Base-by-base conservation (phyloP, 2,888 invertebrate genomes). In the Ophonus ardosiacus region DNA sequence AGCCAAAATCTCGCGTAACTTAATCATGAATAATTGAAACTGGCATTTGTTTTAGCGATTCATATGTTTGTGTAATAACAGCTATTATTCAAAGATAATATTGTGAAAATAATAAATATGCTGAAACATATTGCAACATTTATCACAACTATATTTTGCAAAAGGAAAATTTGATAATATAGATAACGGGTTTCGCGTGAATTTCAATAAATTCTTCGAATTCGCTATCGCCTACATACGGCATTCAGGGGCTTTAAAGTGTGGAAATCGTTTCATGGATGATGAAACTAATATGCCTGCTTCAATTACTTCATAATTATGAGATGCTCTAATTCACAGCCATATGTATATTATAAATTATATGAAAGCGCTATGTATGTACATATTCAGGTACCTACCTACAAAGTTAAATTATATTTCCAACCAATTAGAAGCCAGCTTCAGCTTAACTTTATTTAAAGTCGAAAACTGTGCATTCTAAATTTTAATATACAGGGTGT, bases 231-330 rank as follows among this genome's bases (percentile, higher is more conserved):
- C 43, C 43, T 51, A 13, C 43, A 51, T 51, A 10, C 31, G 5
- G 13, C 13, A 13, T 51, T 51, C 43, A 51, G 13, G 10, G 13
- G 13, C 18, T 61, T 4, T 61, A 61, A 61, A 15, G 21, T 61
- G 59, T 61, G 59, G 15, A 61, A 61, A 61, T 61, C 59, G 59
- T 61, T 61, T 61, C 59, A 61, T 18, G 59, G 21, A 61, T 61
- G 59, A 61, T 7, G 18, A 18, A 15, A 18, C 43, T 51, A 51
- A 61, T 17, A 61, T 18, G 59, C 59, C 3, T 18, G 59, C 59
- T 15, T 61, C 8, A 61, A 61, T 61, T 61, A 61, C 17, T 6
- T 61, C n/a, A 59, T 59, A 61, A 61, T 8, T 61, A 61, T 7
- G 15, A 1, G 56, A n/a, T 17, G 59, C 18, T 61, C 18, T 61